A percentile compares a stretch with the other conserved stretches of the same genome.
phyloP scores from a whole-genome alignment of 2,888 invertebrate genomes.

The Anoncus sp. region DNA sequence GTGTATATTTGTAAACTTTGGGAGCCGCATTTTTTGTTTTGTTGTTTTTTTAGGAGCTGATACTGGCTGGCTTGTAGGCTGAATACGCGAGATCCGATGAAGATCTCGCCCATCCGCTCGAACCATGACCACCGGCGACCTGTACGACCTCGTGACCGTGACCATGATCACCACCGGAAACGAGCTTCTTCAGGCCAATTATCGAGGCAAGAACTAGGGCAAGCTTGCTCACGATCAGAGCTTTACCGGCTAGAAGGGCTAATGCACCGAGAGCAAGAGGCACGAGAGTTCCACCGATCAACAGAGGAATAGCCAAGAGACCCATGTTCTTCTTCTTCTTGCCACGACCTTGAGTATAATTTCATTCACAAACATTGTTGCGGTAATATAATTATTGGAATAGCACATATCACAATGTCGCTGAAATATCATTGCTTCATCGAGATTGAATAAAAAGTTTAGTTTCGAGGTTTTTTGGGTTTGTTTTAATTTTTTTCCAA shows the following conservation, averaged over 20 bases:
- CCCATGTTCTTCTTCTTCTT: constrained; percentile 90
- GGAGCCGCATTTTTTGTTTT: constrained; percentile 36
- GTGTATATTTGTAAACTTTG: constrained; percentile 23
- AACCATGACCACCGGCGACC: constrained; percentile 87
- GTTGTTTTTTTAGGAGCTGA: constrained; percentile 68
- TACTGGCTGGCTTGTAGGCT: constrained; percentile 84
- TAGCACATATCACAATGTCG: no score
- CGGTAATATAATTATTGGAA: background rate
- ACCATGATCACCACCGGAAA: constrained; percentile 86
- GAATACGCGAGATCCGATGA: constrained; percentile 87
- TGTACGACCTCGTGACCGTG: constrained; percentile 87
- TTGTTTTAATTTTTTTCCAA: background rate
- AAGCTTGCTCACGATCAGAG: constrained; percentile 92
- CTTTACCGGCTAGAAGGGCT: constrained; percentile 93
- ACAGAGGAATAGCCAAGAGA: constrained; percentile 90
- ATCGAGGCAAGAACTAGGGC: constrained; percentile 93
- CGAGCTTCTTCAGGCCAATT: constrained; percentile 93
- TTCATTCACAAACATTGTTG: background rate
- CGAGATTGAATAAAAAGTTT: background rate
- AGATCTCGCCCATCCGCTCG: constrained; percentile 90
- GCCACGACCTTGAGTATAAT: constrained; percentile 82
- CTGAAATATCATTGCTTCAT: background rate
- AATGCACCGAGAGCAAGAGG: constrained; percentile 93
- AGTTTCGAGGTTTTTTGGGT: background rate
- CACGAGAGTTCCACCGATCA: constrained; percentile 92